Evolutionary conservation across 2,888 invertebrate species (phyloP).

Genomic region (Coenonympha glycerion): DNA sequence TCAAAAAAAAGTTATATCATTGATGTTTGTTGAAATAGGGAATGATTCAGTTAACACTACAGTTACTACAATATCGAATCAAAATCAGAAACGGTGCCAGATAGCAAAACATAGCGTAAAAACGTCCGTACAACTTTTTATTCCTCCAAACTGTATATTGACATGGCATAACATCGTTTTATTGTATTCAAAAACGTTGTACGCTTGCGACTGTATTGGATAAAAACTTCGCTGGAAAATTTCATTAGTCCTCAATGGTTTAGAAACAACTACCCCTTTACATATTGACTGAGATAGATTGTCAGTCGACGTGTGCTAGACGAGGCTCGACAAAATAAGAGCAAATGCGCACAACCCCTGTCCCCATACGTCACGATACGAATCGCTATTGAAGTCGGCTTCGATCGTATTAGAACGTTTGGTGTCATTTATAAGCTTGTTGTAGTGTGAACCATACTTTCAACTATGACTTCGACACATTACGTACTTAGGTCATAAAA

Average conservation of each 20-base stretch:
- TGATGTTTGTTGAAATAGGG: neutral
- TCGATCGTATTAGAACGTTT: conserved; percentile 54
- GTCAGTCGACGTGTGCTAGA: conserved; percentile 69
- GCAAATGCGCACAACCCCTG: conserved; percentile 63
- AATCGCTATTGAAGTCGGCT: conserved; percentile 57
- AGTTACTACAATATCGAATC: neutral
- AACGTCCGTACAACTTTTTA: neutral
- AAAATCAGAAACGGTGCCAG: neutral
- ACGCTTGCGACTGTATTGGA: conserved; percentile 20
- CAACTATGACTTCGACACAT: no score
- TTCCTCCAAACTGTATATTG: conserved; percentile 10
- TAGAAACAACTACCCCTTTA: conserved; percentile 59
- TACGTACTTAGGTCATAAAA: no score
- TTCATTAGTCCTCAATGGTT: conserved; percentile 58
- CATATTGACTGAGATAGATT: conserved; percentile 73
- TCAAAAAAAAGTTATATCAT: no score
- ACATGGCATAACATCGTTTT: conserved; percentile 14
- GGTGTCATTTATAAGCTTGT: conserved; percentile 19
- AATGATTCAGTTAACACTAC: neutral
- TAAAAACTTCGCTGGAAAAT: conserved; percentile 49
- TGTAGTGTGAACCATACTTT: no score
- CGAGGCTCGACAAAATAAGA: conserved; percentile 67
- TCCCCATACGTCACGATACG: conserved; percentile 58
- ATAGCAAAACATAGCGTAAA: neutral
- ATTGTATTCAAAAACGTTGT: conserved; percentile 10